phyloP scores from a whole-genome alignment of 2,113 vertebrate species.

The Isurus oxyrinchus region DNA sequence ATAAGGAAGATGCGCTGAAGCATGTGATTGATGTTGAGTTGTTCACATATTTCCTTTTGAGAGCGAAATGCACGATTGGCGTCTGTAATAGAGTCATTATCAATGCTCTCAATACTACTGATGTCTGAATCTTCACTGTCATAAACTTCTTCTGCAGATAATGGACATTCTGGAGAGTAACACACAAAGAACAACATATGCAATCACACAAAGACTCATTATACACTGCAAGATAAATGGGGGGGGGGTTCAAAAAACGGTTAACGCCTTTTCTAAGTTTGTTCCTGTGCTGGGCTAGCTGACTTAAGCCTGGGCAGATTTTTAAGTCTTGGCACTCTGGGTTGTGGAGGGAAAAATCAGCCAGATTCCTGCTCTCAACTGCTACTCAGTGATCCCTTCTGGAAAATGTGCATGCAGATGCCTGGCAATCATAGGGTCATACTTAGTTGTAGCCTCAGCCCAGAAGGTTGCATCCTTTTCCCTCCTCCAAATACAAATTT shows the following conservation, averaged over 20 bases:
- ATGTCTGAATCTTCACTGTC: constrained; percentile 88
- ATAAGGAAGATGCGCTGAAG: constrained; percentile 97
- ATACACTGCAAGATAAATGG: neutral
- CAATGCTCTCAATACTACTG: constrained; percentile 88
- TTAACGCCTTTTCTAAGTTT: neutral
- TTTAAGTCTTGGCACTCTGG: neutral
- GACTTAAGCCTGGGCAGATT: neutral
- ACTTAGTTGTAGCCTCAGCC: neutral
- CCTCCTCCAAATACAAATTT: neutral
- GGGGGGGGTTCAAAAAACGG: neutral
- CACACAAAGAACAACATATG: neutral
- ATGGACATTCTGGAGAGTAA: neutral
- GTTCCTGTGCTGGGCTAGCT: neutral
- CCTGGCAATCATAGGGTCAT: neutral
- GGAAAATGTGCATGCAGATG: neutral
- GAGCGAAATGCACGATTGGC: constrained; percentile 92
- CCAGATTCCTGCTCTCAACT: neutral
- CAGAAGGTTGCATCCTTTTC: neutral
- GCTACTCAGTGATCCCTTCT: neutral
- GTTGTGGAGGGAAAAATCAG: neutral
- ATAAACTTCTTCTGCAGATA: constrained; percentile 63
- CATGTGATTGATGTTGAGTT: constrained; percentile 99
- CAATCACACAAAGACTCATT: neutral
- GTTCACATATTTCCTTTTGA: constrained; percentile 88
- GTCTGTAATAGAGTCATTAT: constrained; percentile 88